Evolutionary conservation across 2,888 invertebrate genomes (phyloP).

Genomic region (Abrostola triplasia): DNA sequence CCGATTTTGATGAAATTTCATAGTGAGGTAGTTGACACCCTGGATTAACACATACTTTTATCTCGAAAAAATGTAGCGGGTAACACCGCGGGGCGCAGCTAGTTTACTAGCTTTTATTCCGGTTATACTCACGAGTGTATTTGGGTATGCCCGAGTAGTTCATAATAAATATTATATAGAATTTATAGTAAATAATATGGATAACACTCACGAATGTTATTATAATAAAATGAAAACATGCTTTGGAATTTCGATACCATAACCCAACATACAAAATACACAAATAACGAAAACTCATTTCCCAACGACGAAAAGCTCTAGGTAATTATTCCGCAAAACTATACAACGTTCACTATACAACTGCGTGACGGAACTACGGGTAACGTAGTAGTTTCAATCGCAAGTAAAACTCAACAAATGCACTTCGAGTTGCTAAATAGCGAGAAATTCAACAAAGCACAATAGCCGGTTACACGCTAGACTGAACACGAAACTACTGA

Average conservation of each 20-base stretch:
- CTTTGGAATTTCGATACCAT: background rate
- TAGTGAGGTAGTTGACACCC: too few relatives aligned
- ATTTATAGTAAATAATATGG: too few relatives aligned
- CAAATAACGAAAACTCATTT: constrained; percentile 8
- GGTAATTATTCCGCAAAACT: constrained; percentile 19
- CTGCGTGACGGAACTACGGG: constrained; percentile 26
- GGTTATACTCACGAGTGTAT: too few relatives aligned
- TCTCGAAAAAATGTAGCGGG: too few relatives aligned
- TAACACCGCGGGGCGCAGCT: too few relatives aligned
- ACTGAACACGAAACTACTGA: constrained; percentile 28
- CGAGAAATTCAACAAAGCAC: constrained; percentile 22
- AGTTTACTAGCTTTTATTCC: too few relatives aligned
- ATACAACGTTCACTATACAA: constrained; percentile 27
- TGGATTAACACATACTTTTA: too few relatives aligned
- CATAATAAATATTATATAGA: too few relatives aligned
- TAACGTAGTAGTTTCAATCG: constrained; percentile 31
- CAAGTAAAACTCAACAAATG: constrained; percentile 42
- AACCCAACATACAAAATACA: background rate
- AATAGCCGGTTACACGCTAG: constrained; percentile 40
- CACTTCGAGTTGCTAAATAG: constrained; percentile 43
- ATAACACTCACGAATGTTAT: too few relatives aligned
- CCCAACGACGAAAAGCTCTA: constrained; percentile 8
- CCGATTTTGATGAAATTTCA: too few relatives aligned
- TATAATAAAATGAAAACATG: too few relatives aligned
- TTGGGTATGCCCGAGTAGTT: too few relatives aligned